phyloP scores from a whole-genome alignment of 2,888 invertebrate genomes.

The Nomada hirtipes region DNA sequence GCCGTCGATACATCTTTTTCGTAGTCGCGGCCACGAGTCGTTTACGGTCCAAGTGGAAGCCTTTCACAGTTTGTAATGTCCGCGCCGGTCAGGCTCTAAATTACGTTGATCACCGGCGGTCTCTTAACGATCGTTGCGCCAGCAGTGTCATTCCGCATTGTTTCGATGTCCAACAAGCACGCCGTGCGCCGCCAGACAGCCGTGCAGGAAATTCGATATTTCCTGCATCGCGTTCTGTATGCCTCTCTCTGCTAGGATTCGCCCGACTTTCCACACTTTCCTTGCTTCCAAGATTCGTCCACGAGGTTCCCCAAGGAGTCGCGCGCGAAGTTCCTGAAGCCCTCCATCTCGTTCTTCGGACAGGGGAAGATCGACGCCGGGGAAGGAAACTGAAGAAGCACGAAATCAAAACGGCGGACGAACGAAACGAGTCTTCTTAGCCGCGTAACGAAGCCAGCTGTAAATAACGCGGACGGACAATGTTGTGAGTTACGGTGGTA shows the following conservation, averaged over 20 bases:
- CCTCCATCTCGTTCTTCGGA: conserved; percentile 4
- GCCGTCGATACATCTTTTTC: conserved; percentile 46
- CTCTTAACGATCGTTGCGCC: conserved; percentile 62
- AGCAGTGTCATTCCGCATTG: conserved; percentile 70
- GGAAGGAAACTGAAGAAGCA: neutral
- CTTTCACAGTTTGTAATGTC: conserved; percentile 61
- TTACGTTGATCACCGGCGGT: conserved; percentile 61
- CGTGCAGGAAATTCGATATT: conserved; percentile 71
- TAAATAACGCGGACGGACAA: conserved; percentile 82
- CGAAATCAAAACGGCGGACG: conserved; percentile 13
- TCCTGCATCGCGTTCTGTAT: conserved; percentile 62
- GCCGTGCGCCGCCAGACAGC: conserved; percentile 56
- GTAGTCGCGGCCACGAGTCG: conserved; percentile 11
- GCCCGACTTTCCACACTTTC: conserved; percentile 44
- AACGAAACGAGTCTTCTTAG: conserved; percentile 41
- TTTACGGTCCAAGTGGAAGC: conserved; percentile 59
- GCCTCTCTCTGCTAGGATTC: conserved; percentile 18
- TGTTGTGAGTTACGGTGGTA: conserved; percentile 82
- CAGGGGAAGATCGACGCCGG: neutral
- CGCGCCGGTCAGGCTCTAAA: conserved; percentile 55
- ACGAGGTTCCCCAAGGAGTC: neutral
- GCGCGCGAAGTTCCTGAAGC: conserved; percentile 38
- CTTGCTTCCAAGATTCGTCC: neutral
- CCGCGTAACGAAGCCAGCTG: conserved; percentile 76
- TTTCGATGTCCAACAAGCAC: conserved; percentile 64